Percentiles rank a stretch among this genome's conserved stretches.
These are phyloP conservation scores for Mimas tiliae DNA, from an alignment of 2,888 invertebrate genomes.

Conservation along the genomic window DNA sequence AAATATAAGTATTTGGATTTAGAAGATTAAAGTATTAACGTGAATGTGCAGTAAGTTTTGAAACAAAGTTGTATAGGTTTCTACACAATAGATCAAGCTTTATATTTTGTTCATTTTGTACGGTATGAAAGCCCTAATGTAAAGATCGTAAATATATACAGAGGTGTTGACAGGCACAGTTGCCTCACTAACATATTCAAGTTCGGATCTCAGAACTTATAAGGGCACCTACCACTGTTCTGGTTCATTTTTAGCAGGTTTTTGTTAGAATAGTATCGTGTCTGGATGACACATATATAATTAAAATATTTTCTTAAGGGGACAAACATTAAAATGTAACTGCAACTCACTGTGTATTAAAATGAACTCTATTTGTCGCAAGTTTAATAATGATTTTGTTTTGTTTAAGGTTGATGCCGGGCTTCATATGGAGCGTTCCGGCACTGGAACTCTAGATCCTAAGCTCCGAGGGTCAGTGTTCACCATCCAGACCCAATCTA, in stretches of 20 bases:
- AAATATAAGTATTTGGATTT: no score
- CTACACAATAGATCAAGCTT: no score
- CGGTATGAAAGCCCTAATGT: slow-evolving; percentile 17
- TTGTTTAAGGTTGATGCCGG: slow-evolving; percentile 91
- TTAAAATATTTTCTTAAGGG: neutral
- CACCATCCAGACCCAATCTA: slow-evolving; percentile 93
- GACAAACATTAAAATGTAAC: neutral
- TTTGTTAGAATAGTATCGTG: neutral
- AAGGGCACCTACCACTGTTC: neutral
- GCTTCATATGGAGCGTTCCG: slow-evolving; percentile 91
- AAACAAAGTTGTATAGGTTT: neutral
- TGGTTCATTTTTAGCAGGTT: neutral
- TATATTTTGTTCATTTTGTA: neutral
- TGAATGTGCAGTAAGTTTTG: neutral
- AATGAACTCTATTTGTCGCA: neutral
- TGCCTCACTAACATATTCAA: slow-evolving; percentile 7
- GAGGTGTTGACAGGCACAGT: neutral
- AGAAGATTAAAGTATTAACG: neutral
- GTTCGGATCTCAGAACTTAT: slow-evolving; percentile 12
- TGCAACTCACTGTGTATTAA: neutral
- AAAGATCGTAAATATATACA: slow-evolving; percentile 2
- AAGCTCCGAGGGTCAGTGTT: slow-evolving; percentile 87
- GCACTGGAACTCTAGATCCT: slow-evolving; percentile 90
- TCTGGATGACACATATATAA: neutral
- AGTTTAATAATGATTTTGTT: neutral